Base-by-base conservation (phyloP, 2,113 vertebrate genomes). In the Anolis carolinensis region DNA sequence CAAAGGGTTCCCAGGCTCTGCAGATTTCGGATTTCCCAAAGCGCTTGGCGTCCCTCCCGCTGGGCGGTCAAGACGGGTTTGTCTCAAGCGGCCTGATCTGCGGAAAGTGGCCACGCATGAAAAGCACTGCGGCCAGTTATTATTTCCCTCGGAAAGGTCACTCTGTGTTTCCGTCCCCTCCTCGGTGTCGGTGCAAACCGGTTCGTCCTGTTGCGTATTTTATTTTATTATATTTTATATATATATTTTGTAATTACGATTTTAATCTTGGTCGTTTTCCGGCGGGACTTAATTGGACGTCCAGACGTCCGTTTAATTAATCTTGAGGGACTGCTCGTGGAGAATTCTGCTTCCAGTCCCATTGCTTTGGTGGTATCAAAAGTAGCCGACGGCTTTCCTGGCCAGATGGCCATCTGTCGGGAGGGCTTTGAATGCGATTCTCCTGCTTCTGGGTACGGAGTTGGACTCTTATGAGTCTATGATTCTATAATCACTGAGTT, bases 161-260 rank as follows among this genome's bases (percentile, higher is more conserved):
- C 0, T 1, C 70, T 1, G 39, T 16, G 2, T 21, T 44, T 23
- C n/a, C 0, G 11, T 0, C 27, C 68, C n/a, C n/a, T n/a, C n/a
- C n/a, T n/a, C n/a, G n/a, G n/a, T n/a, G n/a, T 34, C 16, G 0
- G 3, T 67, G n/a, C 0, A 44, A 92, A 91, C 94, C 90, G 87
- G 94, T 92, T 87, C 82, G 88, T 70, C 55, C 68, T 52, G 68
- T 16, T 79, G 68, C 25, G 9, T 8, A 30, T 21, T 52, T 30
- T 13, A 9, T 9, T 74, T 44, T 44, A 1, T 55, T 1, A 55
- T 2, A 63, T 4, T 5, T 34, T 55, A n/a, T n/a, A n/a, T 44
- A 44, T 44, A 4, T 44, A 2, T 44, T 44, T 44, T 44, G 5
- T 25, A 39, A 39, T 16, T 36, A 44, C n/a, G 75, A 68, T 80